These are phyloP conservation scores for Crocuta crocuta DNA, from an alignment of 2,113 vertebrate species.

Conservation along the genomic window DNA sequence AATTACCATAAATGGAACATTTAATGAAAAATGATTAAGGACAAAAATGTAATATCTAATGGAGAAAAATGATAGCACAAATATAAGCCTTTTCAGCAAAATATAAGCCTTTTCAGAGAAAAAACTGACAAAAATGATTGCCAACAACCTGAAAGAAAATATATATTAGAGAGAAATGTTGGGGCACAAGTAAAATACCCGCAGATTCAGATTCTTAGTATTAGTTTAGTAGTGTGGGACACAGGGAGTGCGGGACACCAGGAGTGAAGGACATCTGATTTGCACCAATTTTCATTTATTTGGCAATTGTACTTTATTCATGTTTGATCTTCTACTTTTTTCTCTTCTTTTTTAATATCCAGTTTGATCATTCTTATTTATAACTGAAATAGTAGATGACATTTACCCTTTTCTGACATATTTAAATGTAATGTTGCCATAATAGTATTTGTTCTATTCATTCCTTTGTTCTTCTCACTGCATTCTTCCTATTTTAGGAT, in stretches of 20 bases:
- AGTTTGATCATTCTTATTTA: neutral
- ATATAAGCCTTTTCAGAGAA: neutral
- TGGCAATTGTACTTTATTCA: neutral
- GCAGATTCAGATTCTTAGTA: neutral
- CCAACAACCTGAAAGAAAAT: neutral
- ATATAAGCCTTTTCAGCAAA: neutral
- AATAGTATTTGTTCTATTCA: neutral
- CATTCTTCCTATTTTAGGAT: neutral
- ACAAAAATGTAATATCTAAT: neutral
- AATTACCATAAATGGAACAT: neutral
- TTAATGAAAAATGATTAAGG: neutral
- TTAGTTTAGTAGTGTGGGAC: neutral
- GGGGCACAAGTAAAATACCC: neutral
- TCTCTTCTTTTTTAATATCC: neutral
- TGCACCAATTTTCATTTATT: neutral
- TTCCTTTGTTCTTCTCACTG: neutral
- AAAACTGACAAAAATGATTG: neutral
- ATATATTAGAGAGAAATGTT: neutral
- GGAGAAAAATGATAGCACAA: neutral
- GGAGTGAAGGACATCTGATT: neutral
- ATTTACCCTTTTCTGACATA: neutral
- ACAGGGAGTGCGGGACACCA: too few species aligned
- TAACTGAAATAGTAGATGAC: neutral
- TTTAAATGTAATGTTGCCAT: neutral
- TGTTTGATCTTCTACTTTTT: neutral